Conservation (phyloP, 2,797 vertebrate species). For the Sebastes steindachneri region DNA sequence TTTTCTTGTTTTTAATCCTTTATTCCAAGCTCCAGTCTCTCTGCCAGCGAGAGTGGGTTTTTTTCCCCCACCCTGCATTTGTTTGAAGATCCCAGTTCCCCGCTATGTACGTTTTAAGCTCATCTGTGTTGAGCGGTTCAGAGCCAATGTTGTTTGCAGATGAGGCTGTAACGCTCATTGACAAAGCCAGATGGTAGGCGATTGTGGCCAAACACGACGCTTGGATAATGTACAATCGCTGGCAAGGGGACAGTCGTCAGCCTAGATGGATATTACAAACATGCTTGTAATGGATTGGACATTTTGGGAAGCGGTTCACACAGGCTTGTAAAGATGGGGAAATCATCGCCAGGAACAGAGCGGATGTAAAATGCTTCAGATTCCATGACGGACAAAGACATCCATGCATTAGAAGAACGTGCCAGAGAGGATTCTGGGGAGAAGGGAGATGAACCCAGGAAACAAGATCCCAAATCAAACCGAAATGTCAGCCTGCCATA, state of each 20-base stretch:
- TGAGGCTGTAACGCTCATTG: slow-evolving; percentile 80
- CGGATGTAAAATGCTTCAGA: slow-evolving; percentile 73
- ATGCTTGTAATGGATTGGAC: slow-evolving; percentile 84
- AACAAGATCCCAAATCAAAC: slow-evolving; percentile 57
- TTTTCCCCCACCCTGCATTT: slow-evolving; percentile 42
- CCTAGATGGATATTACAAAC: slow-evolving; percentile 84
- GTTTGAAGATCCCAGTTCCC: slow-evolving; percentile 73
- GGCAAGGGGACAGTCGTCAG: slow-evolving; percentile 77
- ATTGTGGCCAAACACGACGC: slow-evolving; percentile 84
- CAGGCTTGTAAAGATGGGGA: slow-evolving; percentile 72
- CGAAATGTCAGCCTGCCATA: slow-evolving; percentile 20
- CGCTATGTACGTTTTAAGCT: slow-evolving; percentile 73
- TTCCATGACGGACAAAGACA: slow-evolving; percentile 72
- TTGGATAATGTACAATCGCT: slow-evolving; percentile 83
- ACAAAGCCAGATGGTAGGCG: slow-evolving; percentile 84
- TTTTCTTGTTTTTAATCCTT: slow-evolving; percentile 76
- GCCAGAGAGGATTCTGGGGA: slow-evolving; percentile 54
- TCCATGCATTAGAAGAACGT: slow-evolving; percentile 41
- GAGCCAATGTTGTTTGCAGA: slow-evolving; percentile 83
- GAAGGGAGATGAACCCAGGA: slow-evolving; percentile 38
- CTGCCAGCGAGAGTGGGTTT: slow-evolving; percentile 54
- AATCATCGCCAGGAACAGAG: slow-evolving; percentile 67
- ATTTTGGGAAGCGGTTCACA: slow-evolving; percentile 79
- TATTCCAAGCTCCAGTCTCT: slow-evolving; percentile 63
- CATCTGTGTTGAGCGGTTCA: slow-evolving; percentile 74